These are phyloP conservation scores for Tringa solitaria DNA, from an alignment of 2,113 vertebrate species.

Conservation along the genomic window DNA sequence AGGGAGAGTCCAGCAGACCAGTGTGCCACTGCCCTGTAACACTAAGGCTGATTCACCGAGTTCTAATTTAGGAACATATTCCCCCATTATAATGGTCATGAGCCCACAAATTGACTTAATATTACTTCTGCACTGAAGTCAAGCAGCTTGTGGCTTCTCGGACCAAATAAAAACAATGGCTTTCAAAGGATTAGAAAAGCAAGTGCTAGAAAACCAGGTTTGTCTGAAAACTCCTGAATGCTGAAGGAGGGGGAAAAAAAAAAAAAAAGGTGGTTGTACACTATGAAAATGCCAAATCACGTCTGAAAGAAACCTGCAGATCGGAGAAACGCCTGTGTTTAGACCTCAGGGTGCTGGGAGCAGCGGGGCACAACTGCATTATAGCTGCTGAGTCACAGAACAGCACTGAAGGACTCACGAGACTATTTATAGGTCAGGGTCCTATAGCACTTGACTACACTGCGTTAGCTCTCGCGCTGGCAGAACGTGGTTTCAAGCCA, in stretches of 20 bases:
- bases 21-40: background rate
- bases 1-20: background rate
- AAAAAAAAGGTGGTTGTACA: background rate
- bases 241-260: background rate
- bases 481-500: constrained; percentile 21
- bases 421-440: constrained; percentile 6
- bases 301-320: background rate
- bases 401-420: constrained; percentile 23
- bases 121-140: background rate
- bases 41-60: background rate
- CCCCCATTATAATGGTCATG: background rate
- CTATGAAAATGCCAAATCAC: background rate
- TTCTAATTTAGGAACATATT: background rate
- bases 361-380: background rate
- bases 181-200: constrained; percentile 1
- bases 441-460: constrained; percentile 20
- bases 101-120: background rate
- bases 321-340: background rate
- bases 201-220: background rate
- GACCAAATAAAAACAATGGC: background rate
- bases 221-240: background rate
- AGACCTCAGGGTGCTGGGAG: background rate
- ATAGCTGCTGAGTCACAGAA: constrained; percentile 55
- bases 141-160: constrained; percentile 28
- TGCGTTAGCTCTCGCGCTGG: background rate